A percentile compares a stretch with the other conserved stretches of the same genome.
Conservation (phyloP, 2,113 vertebrate genomes). For the Tragulus kanchil region DNA sequence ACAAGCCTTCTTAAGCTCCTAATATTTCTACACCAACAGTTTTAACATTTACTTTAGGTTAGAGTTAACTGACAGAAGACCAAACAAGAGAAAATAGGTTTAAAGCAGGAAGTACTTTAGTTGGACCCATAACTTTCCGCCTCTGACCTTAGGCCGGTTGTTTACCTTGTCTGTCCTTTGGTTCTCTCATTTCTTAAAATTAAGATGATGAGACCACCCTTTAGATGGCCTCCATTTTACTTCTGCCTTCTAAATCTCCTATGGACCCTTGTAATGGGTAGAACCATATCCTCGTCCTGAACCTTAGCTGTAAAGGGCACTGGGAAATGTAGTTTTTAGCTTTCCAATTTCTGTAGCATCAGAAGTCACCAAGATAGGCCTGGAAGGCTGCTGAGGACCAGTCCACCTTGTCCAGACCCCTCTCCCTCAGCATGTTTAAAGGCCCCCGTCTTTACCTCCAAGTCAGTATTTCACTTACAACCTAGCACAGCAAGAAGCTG, state of each 20-base stretch:
- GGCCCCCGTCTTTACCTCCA: neutral
- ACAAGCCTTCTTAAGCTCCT: slow-evolving; percentile 57
- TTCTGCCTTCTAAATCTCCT: neutral
- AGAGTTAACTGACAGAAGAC: slow-evolving; percentile 52
- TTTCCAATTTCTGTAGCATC: neutral
- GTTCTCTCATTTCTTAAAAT: neutral
- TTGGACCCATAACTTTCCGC: neutral
- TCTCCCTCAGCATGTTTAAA: neutral
- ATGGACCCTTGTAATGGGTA: neutral
- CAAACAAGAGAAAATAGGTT: slow-evolving; percentile 53
- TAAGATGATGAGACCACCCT: no score
- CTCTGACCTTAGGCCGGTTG: slow-evolving; percentile 1
- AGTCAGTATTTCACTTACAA: neutral
- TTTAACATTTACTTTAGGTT: slow-evolving; percentile 65
- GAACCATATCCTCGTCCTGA: neutral
- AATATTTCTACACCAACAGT: slow-evolving; percentile 67
- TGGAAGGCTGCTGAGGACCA: neutral
- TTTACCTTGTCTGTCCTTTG: neutral
- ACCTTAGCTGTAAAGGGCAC: neutral
- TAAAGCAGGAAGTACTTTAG: slow-evolving; percentile 61
- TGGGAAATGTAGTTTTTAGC: slow-evolving; percentile 42
- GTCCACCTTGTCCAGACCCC: neutral
- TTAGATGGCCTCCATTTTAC: slow-evolving; percentile 5
- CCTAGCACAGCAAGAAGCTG: neutral
- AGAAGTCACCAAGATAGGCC: neutral